phyloP scores from a whole-genome alignment of 1,140 invertebrate genomes.

The Venturia canescens region DNA sequence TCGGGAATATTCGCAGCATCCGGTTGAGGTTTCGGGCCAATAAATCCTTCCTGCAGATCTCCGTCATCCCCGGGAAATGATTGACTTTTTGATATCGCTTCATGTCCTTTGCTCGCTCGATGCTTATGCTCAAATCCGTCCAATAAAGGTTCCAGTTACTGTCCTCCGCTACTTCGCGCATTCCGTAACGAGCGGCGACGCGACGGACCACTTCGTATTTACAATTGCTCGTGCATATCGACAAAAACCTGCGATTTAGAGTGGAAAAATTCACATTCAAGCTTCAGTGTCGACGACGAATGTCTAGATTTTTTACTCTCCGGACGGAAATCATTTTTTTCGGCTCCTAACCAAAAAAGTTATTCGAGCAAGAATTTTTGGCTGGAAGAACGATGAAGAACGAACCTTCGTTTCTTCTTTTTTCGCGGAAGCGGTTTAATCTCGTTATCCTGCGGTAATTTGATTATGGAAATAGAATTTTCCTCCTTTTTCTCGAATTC shows the following conservation, averaged over 20 bases:
- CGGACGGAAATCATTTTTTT: too few relatives aligned
- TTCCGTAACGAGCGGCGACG: slow-evolving; percentile 85
- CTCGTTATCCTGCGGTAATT: slow-evolving; percentile 35
- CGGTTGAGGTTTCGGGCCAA: slow-evolving; percentile 90
- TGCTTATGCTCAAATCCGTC: slow-evolving; percentile 89
- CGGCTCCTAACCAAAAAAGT: neutral
- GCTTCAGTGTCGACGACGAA: too few relatives aligned
- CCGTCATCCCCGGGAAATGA: slow-evolving; percentile 94
- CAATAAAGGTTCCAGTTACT: slow-evolving; percentile 93
- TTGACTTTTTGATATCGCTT: slow-evolving; percentile 93
- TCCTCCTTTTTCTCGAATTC: neutral
- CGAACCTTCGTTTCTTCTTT: slow-evolving; percentile 59
- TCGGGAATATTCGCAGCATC: slow-evolving; percentile 90
- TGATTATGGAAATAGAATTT: neutral
- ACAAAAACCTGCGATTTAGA: slow-evolving; percentile 62
- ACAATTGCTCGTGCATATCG: slow-evolving; percentile 85
- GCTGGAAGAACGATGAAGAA: too few relatives aligned
- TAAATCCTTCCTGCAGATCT: slow-evolving; percentile 92
- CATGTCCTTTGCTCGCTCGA: slow-evolving; percentile 92
- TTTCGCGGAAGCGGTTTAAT: slow-evolving; percentile 35
- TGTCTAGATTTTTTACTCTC: too few relatives aligned
- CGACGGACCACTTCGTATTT: slow-evolving; percentile 85
- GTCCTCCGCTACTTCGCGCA: slow-evolving; percentile 87
- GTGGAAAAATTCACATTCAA: too few relatives aligned
- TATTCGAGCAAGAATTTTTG: too few relatives aligned